Evolutionary conservation across 1,140 invertebrate genomes (phyloP).

Genomic region (Apis cerana): DNA sequence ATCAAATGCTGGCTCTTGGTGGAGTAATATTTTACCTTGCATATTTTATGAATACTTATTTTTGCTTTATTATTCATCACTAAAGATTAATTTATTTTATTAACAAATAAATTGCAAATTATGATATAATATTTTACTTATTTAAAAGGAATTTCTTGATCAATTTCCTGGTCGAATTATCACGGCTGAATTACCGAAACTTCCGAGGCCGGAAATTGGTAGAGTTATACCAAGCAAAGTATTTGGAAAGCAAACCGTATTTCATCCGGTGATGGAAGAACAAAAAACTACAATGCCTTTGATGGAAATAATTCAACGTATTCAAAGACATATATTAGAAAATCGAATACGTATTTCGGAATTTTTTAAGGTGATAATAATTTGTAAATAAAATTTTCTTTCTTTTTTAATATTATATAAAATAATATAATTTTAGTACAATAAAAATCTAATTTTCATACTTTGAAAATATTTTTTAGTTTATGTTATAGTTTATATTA

Average conservation of each 20-base stretch:
- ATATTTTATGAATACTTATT: neutral
- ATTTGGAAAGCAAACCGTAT: constrained; percentile 82
- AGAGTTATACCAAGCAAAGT: constrained; percentile 79
- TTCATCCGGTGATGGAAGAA: constrained; percentile 81
- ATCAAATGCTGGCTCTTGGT: constrained; percentile 80
- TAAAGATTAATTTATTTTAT: neutral
- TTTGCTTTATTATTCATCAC: neutral
- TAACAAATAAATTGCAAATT: neutral
- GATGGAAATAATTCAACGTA: constrained; percentile 78
- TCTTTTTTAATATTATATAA: neutral
- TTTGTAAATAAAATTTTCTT: neutral
- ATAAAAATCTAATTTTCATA: neutral
- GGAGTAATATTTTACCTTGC: constrained; percentile 50
- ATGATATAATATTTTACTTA: neutral
- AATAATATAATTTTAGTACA: neutral
- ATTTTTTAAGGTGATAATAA: constrained; percentile 82
- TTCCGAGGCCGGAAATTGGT: constrained; percentile 84
- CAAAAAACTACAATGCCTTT: constrained; percentile 71
- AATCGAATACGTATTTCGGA: constrained; percentile 83
- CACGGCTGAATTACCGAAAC: constrained; percentile 84
- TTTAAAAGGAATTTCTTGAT: constrained; percentile 79
- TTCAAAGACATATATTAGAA: constrained; percentile 84
- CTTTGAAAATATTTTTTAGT: neutral
- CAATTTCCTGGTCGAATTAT: constrained; percentile 85
- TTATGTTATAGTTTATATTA: no score